These are phyloP conservation scores for Calyptomena viridis DNA, from an alignment of 2,113 vertebrate genomes.

Conservation along the genomic window DNA sequence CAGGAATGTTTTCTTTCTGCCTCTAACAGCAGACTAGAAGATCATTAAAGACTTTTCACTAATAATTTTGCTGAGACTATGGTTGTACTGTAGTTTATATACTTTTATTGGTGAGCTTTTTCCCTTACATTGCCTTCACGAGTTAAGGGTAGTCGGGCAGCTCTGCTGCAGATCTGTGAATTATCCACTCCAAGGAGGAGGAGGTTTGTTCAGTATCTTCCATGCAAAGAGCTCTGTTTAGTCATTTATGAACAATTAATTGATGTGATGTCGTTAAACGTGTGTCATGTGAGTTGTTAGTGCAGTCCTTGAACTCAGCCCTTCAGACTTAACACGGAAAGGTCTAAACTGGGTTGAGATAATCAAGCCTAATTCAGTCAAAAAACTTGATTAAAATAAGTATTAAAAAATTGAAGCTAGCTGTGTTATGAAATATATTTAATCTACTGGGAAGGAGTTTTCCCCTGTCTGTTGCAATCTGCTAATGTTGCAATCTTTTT, in stretches of 20 bases:
- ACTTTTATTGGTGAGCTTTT: not conserved
- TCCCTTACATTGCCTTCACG: no score
- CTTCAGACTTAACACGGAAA: not conserved
- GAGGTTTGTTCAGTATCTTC: not conserved
- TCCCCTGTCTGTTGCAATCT: not conserved
- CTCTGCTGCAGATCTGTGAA: not conserved
- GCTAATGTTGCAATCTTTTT: not conserved
- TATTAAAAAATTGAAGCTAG: not conserved
- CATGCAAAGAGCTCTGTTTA: not conserved
- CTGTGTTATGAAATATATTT: not conserved
- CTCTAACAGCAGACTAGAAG: not conserved
- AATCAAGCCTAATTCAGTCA: not conserved
- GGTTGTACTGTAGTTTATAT: not conserved
- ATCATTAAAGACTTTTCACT: not conserved
- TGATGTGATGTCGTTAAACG: not conserved
- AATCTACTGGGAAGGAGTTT: not conserved
- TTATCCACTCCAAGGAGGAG: not conserved
- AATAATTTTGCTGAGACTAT: not conserved
- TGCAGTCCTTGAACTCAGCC: not conserved
- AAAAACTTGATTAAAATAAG: not conserved
- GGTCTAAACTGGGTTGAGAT: not conserved
- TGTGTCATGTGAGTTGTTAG: not conserved
- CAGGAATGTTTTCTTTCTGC: not conserved
- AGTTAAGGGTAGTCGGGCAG: not conserved
- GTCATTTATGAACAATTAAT: not conserved